A percentile compares a stretch with the other conserved stretches of the same genome.
Conservation (phyloP, 2,797 vertebrate species). For the Ceryle rudis region DNA sequence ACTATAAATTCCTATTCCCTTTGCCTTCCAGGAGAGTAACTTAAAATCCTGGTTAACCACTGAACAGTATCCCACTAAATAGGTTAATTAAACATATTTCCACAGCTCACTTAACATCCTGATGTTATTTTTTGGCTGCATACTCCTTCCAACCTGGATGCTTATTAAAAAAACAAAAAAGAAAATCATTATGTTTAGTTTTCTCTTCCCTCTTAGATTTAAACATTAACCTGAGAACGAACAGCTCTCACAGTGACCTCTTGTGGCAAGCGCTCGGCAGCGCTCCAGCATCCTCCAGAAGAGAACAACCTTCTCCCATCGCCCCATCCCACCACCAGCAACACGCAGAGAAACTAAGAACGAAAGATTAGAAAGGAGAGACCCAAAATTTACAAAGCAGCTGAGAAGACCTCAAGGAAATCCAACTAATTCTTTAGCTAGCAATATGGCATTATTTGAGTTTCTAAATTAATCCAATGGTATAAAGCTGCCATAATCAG, state of each 20-base stretch:
- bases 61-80: not conserved
- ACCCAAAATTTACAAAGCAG: not conserved
- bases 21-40: not conserved
- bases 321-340: not conserved
- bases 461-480: not conserved
- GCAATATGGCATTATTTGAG: not conserved
- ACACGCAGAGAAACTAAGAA: not conserved
- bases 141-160: not conserved
- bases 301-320: not conserved
- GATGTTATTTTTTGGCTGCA: not conserved
- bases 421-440: not conserved
- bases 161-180: not conserved
- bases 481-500: not conserved
- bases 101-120: conserved; percentile 23
- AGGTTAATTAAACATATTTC: conserved; percentile 9
- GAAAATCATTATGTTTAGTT: not conserved
- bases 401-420: not conserved
- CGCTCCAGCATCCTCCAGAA: not conserved
- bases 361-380: not conserved
- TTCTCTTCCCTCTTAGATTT: not conserved
- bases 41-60: not conserved
- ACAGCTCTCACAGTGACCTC: conserved; percentile 74
- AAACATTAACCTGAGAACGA: not conserved
- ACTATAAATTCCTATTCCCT: not conserved
- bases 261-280: conserved; percentile 68